These are phyloP conservation scores for Crossocerus cetratus DNA, from an alignment of 2,888 invertebrate species.

Conservation along the genomic window DNA sequence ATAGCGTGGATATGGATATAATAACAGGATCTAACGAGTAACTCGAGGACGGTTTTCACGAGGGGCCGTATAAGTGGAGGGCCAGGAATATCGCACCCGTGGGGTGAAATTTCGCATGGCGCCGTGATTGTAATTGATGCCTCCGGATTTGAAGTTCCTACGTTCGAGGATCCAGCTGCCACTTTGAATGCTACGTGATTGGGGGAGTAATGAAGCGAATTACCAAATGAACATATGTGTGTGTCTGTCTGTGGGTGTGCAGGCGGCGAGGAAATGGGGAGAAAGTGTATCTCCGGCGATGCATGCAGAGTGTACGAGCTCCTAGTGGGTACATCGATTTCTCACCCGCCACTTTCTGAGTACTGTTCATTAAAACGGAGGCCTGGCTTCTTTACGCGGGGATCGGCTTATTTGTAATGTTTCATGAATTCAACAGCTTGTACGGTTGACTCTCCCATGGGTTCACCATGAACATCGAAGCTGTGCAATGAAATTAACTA, in stretches of 20 bases:
- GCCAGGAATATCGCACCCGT: background rate
- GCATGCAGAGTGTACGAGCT: conserved; percentile 37
- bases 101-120: conserved; percentile 52
- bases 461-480: too few species aligned
- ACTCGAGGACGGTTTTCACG: too few species aligned
- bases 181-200: conserved; percentile 72
- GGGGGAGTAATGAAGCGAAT: conserved; percentile 69
- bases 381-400: background rate
- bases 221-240: conserved; percentile 49
- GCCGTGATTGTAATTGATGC: conserved; percentile 58
- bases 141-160: conserved; percentile 48
- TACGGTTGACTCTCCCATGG: too few species aligned
- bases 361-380: conserved; percentile 46
- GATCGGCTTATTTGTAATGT: background rate
- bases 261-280: conserved; percentile 44
- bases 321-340: conserved; percentile 28
- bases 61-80: too few species aligned
- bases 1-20: too few species aligned
- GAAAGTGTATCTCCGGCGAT: conserved; percentile 57
- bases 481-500: too few species aligned
- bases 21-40: too few species aligned
- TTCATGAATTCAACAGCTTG: background rate
- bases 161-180: conserved; percentile 63
- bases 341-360: conserved; percentile 4
- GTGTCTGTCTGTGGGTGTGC: too few species aligned